A percentile compares a stretch with the other conserved stretches of the same genome.
These are phyloP conservation scores for Sebastiscus albofasciatus DNA, from an alignment of 2,797 vertebrate species.

Conservation along the genomic window DNA sequence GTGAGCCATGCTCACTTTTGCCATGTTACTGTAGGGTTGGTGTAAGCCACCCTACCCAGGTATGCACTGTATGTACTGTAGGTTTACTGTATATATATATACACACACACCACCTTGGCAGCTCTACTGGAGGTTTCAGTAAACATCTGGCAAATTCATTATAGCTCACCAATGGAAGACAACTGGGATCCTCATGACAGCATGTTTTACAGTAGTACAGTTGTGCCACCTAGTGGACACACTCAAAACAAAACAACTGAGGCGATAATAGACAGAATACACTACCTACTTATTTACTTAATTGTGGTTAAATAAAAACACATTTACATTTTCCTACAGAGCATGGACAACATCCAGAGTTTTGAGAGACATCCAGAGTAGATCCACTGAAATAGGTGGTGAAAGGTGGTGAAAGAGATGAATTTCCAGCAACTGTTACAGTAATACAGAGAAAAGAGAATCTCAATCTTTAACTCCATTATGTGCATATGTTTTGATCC, in stretches of 20 bases:
- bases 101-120: background rate
- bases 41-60: background rate
- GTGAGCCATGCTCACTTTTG: too few species aligned
- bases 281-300: background rate
- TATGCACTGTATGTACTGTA: background rate
- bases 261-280: background rate
- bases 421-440: background rate
- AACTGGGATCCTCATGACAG: background rate
- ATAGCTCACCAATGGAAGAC: background rate
- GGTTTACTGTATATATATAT: background rate
- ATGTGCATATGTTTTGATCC: slow-evolving; percentile 18
- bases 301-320: background rate
- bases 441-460: background rate
- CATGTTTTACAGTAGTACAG: background rate
- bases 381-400: background rate
- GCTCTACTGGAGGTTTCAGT: background rate
- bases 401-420: background rate
- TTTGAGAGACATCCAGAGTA: background rate
- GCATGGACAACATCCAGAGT: background rate
- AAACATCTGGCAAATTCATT: slow-evolving; percentile 24
- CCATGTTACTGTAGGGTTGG: background rate
- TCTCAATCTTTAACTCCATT: slow-evolving; percentile 14
- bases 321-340: background rate
- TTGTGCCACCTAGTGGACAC: slow-evolving; percentile 70
- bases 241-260: background rate